phyloP scores from a whole-genome alignment of 2,888 invertebrate genomes.

The Epirrhoe tristata region DNA sequence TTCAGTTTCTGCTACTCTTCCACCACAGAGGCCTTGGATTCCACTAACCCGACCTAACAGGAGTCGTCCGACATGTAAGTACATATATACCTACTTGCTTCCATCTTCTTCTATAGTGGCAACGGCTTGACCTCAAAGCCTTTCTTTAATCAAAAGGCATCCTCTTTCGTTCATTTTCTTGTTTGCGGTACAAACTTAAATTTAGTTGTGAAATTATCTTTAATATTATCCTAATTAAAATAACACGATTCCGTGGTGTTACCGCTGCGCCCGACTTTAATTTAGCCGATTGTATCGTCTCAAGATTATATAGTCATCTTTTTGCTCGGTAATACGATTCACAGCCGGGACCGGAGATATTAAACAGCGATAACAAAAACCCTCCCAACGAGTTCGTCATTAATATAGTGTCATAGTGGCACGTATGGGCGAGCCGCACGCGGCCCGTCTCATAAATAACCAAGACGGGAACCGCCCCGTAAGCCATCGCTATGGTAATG shows the following conservation, averaged over 20 bases:
- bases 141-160: not conserved
- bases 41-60: constrained; percentile 95
- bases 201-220: not conserved
- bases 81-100: not conserved
- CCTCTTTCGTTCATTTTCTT: not conserved
- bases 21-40: constrained; percentile 98
- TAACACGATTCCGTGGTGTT: constrained; percentile 41
- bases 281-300: constrained; percentile 53
- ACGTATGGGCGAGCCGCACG: constrained; percentile 70
- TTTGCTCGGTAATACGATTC: constrained; percentile 54
- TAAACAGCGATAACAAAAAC: constrained; percentile 63
- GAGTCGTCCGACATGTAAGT: constrained; percentile 96
- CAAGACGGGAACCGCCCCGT: constrained; percentile 62
- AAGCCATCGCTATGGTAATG: constrained; percentile 62
- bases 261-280: constrained; percentile 49
- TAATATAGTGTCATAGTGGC: constrained; percentile 73
- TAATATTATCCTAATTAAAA: constrained; percentile 31
- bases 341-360: constrained; percentile 52
- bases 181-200: not conserved
- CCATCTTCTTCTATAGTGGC: too few relatives aligned
- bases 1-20: constrained; percentile 95
- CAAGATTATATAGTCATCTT: constrained; percentile 33
- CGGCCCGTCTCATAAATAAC: constrained; percentile 73
- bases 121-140: too few relatives aligned
- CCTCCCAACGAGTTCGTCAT: constrained; percentile 66